A percentile compares a stretch with the other conserved stretches of the same genome.
These are phyloP conservation scores for Ceuthmochares aereus DNA, from an alignment of 2,113 vertebrate species.

Conservation along the genomic window DNA sequence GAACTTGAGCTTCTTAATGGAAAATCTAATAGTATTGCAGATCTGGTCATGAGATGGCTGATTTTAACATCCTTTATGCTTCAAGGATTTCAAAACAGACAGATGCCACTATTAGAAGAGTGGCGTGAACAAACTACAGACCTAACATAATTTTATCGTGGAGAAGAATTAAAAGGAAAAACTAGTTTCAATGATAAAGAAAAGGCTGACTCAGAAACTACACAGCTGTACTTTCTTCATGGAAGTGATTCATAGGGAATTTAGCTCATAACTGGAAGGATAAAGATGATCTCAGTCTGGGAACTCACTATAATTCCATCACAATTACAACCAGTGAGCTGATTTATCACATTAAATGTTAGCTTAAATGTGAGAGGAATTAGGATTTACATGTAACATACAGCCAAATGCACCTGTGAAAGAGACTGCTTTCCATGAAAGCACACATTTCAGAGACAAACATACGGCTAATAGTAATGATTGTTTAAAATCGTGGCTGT, in stretches of 20 bases:
- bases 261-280: not conserved
- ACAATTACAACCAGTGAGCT: not conserved
- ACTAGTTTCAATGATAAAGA: conserved; percentile 4
- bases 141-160: not conserved
- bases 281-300: conserved; percentile 2
- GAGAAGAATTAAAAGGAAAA: not conserved
- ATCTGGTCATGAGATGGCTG: not conserved
- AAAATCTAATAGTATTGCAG: not conserved
- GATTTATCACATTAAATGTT: not conserved
- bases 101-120: not conserved
- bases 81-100: not conserved
- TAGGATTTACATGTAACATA: not conserved
- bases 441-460: not conserved
- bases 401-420: not conserved
- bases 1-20: not conserved
- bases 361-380: not conserved
- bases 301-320: not conserved
- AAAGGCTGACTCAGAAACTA: conserved; percentile 19
- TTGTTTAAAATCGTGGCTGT: not conserved
- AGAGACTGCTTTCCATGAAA: not conserved
- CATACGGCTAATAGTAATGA: not conserved
- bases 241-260: conserved; percentile 6
- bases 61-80: not conserved
- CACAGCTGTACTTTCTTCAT: not conserved
- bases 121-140: not conserved